phyloP scores from a whole-genome alignment of 2,797 vertebrate genomes.

The Parauchenoglanis punctatus region DNA sequence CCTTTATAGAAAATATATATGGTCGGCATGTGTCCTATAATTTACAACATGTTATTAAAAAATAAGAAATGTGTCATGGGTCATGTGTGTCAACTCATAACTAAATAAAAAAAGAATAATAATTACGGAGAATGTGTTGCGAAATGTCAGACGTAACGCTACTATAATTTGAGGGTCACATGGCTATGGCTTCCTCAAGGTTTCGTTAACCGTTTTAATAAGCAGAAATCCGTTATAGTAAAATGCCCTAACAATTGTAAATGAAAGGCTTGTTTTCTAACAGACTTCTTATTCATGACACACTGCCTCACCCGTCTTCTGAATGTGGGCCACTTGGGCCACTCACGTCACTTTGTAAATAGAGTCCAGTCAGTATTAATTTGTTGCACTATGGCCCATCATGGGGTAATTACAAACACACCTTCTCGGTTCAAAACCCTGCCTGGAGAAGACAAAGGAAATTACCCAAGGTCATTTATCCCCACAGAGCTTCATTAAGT shows the following conservation, averaged over 20 bases:
- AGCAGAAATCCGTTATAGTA: not conserved
- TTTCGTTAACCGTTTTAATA: not conserved
- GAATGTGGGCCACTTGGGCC: constrained; percentile 16
- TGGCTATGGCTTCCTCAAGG: not conserved
- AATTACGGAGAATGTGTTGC: not conserved
- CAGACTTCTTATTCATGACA: constrained; percentile 14
- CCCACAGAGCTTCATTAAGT: constrained; percentile 43
- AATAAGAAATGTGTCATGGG: not conserved
- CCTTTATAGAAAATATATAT: not conserved
- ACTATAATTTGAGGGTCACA: not conserved
- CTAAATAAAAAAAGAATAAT: not conserved
- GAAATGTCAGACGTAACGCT: not conserved
- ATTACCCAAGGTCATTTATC: constrained; percentile 39
- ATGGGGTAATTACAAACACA: constrained; percentile 34
- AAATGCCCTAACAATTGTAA: constrained; percentile 21
- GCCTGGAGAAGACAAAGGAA: constrained; percentile 38
- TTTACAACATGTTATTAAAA: not conserved
- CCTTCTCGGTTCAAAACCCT: constrained; percentile 27
- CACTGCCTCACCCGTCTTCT: not conserved
- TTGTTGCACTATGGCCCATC: not conserved
- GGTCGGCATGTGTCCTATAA: not conserved
- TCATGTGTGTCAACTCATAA: not conserved
- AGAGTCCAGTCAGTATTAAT: constrained; percentile 30
- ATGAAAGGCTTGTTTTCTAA: constrained; percentile 12
- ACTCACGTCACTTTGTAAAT: constrained; percentile 21